Evolutionary conservation across 2,888 invertebrate genomes (phyloP).

Genomic region (Embidobia sp.): DNA sequence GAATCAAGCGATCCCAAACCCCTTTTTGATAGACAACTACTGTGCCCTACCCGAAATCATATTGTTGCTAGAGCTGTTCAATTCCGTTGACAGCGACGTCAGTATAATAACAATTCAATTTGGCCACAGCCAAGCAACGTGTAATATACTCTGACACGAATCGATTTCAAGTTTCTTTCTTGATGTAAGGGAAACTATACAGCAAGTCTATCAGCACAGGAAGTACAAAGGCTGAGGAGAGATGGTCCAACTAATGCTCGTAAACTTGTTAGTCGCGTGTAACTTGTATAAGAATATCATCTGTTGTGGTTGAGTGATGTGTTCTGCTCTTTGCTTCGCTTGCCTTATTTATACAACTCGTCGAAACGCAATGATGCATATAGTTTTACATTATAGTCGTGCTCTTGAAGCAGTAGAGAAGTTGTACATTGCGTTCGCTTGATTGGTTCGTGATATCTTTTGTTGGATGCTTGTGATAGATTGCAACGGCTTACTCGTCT

Average conservation of each 20-base stretch:
- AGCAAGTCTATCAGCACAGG: conserved; percentile 24
- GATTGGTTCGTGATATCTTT: conserved; percentile 20
- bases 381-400: conserved; percentile 46
- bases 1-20: conserved; percentile 2
- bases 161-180: conserved; percentile 57
- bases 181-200: conserved; percentile 57
- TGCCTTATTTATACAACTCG: conserved; percentile 35
- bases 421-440: conserved; percentile 38
- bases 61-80: conserved; percentile 23
- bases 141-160: conserved; percentile 15
- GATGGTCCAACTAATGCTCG: no score
- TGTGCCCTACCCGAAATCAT: no score
- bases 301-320: conserved; percentile 49
- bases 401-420: conserved; percentile 35
- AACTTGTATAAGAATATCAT: conserved; percentile 63
- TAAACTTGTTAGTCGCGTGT: conserved; percentile 40
- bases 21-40: no score
- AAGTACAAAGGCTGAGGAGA: not conserved
- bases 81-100: conserved; percentile 43
- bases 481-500: not conserved
- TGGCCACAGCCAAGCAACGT: not conserved
- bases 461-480: conserved; percentile 1
- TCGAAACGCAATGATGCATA: conserved; percentile 40
- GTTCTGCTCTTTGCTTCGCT: conserved; percentile 10
- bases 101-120: conserved; percentile 9